Percentiles rank a stretch among this genome's conserved stretches.
Evolutionary conservation across 2,113 vertebrate species (phyloP).

Genomic region (Grammomys surdaster): DNA sequence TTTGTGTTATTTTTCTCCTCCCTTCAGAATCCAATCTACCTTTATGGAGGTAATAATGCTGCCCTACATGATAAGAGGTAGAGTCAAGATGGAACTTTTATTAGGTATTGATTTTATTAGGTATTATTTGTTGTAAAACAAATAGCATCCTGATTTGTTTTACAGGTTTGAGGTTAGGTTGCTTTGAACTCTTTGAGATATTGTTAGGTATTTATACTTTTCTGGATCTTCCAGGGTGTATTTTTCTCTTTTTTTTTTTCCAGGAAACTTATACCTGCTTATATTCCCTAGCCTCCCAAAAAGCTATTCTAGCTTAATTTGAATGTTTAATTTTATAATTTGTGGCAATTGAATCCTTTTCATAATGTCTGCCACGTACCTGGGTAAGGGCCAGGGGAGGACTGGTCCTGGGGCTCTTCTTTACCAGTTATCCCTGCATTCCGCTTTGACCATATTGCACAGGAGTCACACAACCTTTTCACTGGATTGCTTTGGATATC

Average conservation of each 20-base stretch:
- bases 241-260: not conserved
- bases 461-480: not conserved
- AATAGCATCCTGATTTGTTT: constrained; percentile 3
- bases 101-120: not conserved
- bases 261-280: not conserved
- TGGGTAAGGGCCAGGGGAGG: not conserved
- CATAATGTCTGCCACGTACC: not conserved
- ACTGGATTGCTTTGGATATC: not conserved
- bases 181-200: not conserved
- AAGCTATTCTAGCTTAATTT: not conserved
- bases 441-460: not conserved
- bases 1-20: not conserved
- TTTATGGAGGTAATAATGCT: not conserved
- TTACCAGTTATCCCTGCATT: not conserved
- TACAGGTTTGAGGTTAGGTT: not conserved
- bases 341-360: not conserved
- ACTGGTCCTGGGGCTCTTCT: not conserved
- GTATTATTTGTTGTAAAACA: not conserved
- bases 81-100: not conserved
- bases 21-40: not conserved
- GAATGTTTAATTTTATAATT: not conserved
- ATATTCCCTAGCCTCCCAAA: not conserved
- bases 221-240: not conserved
- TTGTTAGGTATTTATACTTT: not conserved
- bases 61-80: not conserved